Evolutionary conservation across 2,797 vertebrate species (phyloP).

Genomic region (Lagorchestes hirsutus): DNA sequence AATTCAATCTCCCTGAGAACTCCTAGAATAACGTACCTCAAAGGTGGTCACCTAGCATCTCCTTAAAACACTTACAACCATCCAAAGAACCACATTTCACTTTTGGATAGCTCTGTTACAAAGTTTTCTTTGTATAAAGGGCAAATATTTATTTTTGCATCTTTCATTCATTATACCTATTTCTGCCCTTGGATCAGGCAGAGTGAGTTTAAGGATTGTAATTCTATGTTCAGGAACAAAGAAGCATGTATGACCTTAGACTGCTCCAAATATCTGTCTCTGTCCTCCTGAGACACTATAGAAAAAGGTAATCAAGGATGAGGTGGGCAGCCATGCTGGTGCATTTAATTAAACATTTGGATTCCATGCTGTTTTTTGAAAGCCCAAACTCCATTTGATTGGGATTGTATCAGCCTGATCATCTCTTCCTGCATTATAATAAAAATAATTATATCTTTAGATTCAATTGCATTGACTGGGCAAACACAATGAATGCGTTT

Average conservation of each 20-base stretch:
- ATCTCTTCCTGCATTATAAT: not conserved
- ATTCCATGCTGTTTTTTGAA: not conserved
- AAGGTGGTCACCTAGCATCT: not conserved
- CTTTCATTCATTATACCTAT: not conserved
- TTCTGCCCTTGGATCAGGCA: not conserved
- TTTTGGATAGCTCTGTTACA: not conserved
- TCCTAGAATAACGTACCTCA: not conserved
- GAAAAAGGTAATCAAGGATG: constrained; percentile 1
- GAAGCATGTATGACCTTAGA: not conserved
- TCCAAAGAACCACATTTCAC: not conserved
- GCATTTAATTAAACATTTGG: not conserved
- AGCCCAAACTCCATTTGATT: not conserved
- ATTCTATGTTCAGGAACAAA: not conserved
- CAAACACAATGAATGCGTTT: not conserved
- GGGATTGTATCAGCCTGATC: not conserved
- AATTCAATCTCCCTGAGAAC: not conserved
- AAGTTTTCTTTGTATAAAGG: not conserved
- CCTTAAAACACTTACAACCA: not conserved
- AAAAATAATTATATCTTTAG: not conserved
- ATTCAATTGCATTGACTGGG: not conserved
- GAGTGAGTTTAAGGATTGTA: not conserved
- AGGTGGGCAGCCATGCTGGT: not conserved
- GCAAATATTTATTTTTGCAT: not conserved
- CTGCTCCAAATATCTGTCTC: not conserved
- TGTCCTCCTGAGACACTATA: not conserved